A percentile compares a stretch with the other conserved stretches of the same genome.
phyloP scores from a whole-genome alignment of 2,888 invertebrate species.

The Dromius quadrimaculatus region DNA sequence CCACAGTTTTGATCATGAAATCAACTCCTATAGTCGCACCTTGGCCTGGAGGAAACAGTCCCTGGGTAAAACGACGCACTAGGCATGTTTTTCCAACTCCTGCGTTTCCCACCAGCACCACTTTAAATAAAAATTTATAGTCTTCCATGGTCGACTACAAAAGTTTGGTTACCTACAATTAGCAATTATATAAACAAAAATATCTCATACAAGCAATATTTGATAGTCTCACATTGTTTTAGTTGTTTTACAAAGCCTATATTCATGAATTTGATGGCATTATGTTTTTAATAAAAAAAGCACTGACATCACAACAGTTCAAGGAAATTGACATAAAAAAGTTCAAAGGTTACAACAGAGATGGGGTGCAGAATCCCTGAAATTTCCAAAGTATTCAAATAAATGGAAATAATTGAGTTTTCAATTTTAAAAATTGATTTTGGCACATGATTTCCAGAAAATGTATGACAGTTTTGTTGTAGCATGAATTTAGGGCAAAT shows the following conservation, averaged over 20 bases:
- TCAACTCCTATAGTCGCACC: conserved; percentile 99
- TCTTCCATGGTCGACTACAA: conserved; percentile 82
- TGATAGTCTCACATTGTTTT: background rate
- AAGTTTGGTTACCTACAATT: conserved; percentile 21
- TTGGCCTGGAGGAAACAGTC: conserved; percentile 97
- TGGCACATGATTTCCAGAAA: no score
- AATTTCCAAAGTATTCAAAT: no score
- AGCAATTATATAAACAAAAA: background rate
- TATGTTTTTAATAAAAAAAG: no score
- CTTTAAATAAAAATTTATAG: conserved; percentile 99
- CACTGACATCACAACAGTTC: no score
- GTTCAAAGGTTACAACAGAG: no score
- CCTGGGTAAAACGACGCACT: conserved; percentile 96
- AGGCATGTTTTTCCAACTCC: conserved; percentile 99
- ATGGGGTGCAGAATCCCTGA: no score
- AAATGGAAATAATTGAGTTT: no score
- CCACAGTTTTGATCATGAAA: conserved; percentile 99
- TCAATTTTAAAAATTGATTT: no score
- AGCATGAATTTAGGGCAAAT: no score
- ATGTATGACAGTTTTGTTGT: no score
- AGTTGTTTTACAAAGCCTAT: background rate
- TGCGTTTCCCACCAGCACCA: conserved; percentile 97
- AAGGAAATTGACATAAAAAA: no score
- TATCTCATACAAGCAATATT: background rate
- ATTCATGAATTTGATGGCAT: no score